phyloP scores from a whole-genome alignment of 2,888 invertebrate species.

The Ornithoptera priamus region DNA sequence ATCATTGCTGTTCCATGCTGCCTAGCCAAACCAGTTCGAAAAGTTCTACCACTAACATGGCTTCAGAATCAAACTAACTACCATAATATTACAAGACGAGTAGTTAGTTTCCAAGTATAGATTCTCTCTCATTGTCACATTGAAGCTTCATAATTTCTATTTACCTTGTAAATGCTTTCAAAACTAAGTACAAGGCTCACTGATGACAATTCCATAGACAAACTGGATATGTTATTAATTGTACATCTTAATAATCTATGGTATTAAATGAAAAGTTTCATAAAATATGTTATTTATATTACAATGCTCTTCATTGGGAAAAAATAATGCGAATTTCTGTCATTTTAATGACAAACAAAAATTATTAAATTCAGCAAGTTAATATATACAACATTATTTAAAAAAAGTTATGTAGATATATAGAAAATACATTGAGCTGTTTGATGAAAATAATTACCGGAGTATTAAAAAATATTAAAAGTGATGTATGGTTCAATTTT shows the following conservation, averaged over 20 bases:
- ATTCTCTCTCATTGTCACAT: background rate
- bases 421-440: slow-evolving; percentile 1
- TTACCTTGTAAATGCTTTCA: slow-evolving; percentile 9
- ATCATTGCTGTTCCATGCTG: too few relatives aligned
- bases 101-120: too few relatives aligned
- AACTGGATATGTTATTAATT: slow-evolving; percentile 16
- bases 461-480: background rate
- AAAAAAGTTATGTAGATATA: background rate
- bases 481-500: slow-evolving; percentile 3
- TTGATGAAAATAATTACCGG: background rate
- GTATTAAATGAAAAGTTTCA: background rate
- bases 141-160: background rate
- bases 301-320: background rate
- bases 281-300: background rate
- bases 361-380: background rate
- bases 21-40: too few relatives aligned
- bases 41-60: too few relatives aligned
- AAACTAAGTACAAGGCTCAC: background rate
- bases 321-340: background rate
- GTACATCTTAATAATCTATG: background rate
- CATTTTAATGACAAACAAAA: background rate
- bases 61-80: too few relatives aligned
- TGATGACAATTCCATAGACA: background rate
- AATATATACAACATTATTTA: background rate
- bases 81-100: too few relatives aligned